phyloP scores from a whole-genome alignment of 2,888 invertebrate genomes.

The Leptothorax acervorum region DNA sequence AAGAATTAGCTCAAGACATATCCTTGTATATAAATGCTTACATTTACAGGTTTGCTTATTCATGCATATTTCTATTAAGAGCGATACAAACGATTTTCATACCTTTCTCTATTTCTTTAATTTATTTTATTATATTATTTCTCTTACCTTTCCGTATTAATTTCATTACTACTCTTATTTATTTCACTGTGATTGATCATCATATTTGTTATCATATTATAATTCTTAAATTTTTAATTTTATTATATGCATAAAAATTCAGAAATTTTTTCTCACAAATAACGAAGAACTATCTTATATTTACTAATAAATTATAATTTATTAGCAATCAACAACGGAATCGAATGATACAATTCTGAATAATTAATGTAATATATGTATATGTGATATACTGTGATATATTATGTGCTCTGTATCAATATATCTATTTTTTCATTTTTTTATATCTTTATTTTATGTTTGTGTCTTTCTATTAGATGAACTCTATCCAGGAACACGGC shows the following conservation, averaged over 20 bases:
- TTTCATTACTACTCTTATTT: neutral
- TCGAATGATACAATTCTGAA: conserved; percentile 6
- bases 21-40: conserved; percentile 33
- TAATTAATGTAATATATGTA: conserved; percentile 60
- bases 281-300: neutral
- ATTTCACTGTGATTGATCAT: neutral
- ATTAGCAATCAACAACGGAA: conserved; percentile 28
- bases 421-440: conserved; percentile 60
- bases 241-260: neutral
- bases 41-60: neutral
- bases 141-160: neutral
- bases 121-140: neutral
- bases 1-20: neutral
- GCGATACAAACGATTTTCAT: neutral
- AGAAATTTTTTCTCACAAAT: neutral
- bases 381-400: conserved; percentile 68
- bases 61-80: neutral
- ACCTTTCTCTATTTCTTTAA: neutral
- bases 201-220: neutral
- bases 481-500: conserved; percentile 86
- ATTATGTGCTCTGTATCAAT: conserved; percentile 53
- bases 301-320: conserved; percentile 42
- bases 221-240: neutral
- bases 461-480: conserved; percentile 86
- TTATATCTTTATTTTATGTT: conserved; percentile 69